Conservation (phyloP, 2,113 vertebrate species). For the Saimiri boliviensis region DNA sequence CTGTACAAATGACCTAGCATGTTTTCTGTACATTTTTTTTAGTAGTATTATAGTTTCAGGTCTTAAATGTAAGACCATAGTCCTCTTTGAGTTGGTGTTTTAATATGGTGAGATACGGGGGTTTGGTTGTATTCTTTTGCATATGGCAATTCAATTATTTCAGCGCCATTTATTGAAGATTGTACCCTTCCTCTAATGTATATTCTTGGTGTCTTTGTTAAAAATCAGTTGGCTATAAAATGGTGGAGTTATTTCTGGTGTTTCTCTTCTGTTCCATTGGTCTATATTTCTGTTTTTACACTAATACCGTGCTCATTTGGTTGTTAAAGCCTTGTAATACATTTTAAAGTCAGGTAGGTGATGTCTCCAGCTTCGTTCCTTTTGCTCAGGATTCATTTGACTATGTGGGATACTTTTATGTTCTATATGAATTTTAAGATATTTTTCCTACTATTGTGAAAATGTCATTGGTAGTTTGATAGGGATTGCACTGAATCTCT, state of each 20-base stretch:
- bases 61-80: too few relatives aligned
- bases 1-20: not conserved
- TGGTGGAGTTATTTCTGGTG: not conserved
- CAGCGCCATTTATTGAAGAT: not conserved
- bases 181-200: not conserved
- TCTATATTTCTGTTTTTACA: not conserved
- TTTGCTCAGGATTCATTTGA: not conserved
- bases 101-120: too few relatives aligned
- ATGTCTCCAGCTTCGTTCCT: not conserved
- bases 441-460: not conserved
- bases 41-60: not conserved
- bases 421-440: not conserved
- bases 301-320: not conserved
- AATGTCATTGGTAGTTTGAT: not conserved
- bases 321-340: not conserved
- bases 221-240: not conserved
- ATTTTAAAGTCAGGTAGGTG: not conserved
- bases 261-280: not conserved
- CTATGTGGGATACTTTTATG: not conserved
- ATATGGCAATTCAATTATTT: not conserved
- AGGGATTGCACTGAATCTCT: not conserved
- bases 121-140: not conserved
- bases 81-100: not conserved
- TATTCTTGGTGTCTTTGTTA: not conserved
- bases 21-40: not conserved